Conservation (phyloP, 2,797 vertebrate genomes). For the Acanthurus leucopareius region DNA sequence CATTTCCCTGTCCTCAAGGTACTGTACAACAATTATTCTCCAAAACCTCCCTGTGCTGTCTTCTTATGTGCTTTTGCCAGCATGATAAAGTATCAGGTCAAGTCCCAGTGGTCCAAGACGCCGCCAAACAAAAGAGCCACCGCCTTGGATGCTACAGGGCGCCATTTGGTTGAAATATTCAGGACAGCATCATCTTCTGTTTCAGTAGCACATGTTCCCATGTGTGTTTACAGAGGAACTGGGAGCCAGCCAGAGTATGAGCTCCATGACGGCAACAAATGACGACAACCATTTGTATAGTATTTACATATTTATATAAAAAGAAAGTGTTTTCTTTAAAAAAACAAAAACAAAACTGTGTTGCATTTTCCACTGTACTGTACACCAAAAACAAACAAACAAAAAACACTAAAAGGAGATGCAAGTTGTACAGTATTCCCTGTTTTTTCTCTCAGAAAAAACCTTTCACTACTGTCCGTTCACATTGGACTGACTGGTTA, state of each 20-base stretch:
- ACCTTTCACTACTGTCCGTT: constrained; percentile 68
- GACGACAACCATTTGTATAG: constrained; percentile 82
- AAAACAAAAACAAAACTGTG: constrained; percentile 70
- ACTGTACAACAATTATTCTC: constrained; percentile 80
- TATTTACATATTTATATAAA: constrained; percentile 87
- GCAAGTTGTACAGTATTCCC: constrained; percentile 82
- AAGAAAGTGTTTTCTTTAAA: constrained; percentile 71
- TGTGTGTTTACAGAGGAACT: constrained; percentile 85
- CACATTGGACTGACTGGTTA: constrained; percentile 59
- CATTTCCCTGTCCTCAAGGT: constrained; percentile 66
- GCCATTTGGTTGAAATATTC: constrained; percentile 70
- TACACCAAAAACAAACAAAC: constrained; percentile 85
- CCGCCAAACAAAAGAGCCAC: constrained; percentile 70
- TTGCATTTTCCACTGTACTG: constrained; percentile 85
- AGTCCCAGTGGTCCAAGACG: constrained; percentile 64
- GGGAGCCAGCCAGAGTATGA: constrained; percentile 83
- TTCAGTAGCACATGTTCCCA: constrained; percentile 86
- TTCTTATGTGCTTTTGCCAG: constrained; percentile 90
- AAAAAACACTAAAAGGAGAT: constrained; percentile 83
- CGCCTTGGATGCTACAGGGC: constrained; percentile 79
- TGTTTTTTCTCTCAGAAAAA: constrained; percentile 72
- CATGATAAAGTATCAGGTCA: constrained; percentile 66
- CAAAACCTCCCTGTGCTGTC: constrained; percentile 33
- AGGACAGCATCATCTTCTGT: constrained; percentile 69
- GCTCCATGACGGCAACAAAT: constrained; percentile 78